Conservation (phyloP, 2,113 vertebrate species). For the Dendrocopos noguchii region DNA sequence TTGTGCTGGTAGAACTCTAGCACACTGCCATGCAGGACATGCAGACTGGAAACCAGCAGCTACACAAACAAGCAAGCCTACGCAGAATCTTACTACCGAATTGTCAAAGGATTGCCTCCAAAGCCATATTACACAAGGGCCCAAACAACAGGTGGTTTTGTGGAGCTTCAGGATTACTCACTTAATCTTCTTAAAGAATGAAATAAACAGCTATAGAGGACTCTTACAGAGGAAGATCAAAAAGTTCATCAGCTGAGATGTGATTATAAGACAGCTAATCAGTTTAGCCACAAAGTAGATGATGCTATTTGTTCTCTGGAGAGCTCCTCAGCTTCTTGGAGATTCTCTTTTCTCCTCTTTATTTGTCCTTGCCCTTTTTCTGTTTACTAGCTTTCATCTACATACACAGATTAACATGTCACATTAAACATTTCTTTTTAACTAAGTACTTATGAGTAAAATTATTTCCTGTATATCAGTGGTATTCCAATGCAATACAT, state of each 20-base stretch:
- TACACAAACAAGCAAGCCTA: background rate
- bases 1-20: background rate
- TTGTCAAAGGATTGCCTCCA: constrained; percentile 29
- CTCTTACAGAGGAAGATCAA: constrained; percentile 26
- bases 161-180: constrained; percentile 47
- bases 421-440: background rate
- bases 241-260: constrained; percentile 59
- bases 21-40: background rate
- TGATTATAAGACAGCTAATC: constrained; percentile 61
- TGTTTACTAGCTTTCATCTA: background rate
- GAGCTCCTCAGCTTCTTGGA: constrained; percentile 10
- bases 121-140: background rate
- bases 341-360: constrained; percentile 3
- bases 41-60: background rate
- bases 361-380: background rate
- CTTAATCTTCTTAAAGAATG: constrained; percentile 66
- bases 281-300: constrained; percentile 60
- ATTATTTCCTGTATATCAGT: background rate
- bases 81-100: background rate
- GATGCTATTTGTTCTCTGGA: constrained; percentile 30
- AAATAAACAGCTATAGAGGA: constrained; percentile 26
- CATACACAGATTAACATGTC: background rate
- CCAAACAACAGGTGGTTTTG: constrained; percentile 66
- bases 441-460: background rate
- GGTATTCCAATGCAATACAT: background rate